Percentiles rank a stretch among this genome's conserved stretches.
Evolutionary conservation across 2,113 vertebrate species (phyloP).

Genomic region (Neofelis nebulosa): DNA sequence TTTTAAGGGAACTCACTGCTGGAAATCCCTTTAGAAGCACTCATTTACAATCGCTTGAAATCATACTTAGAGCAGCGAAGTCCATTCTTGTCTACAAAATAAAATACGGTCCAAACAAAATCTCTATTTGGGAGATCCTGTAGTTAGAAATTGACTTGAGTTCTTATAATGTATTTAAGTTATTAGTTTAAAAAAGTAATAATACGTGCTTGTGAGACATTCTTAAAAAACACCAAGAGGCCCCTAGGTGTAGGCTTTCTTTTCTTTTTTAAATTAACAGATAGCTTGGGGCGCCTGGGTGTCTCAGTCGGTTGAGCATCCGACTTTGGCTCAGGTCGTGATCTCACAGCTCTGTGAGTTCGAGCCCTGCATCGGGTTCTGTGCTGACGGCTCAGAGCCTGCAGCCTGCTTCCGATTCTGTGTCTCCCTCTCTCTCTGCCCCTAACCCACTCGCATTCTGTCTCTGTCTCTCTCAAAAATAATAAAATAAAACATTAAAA

Average conservation of each 20-base stretch:
- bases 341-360: too few species aligned
- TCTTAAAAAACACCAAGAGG: neutral
- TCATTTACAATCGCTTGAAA: neutral
- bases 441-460: too few species aligned
- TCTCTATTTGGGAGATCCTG: neutral
- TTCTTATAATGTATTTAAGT: constrained; percentile 7
- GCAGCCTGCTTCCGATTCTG: too few species aligned
- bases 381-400: too few species aligned
- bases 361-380: too few species aligned
- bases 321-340: too few species aligned
- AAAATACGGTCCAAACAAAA: neutral
- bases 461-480: too few species aligned
- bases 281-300: neutral
- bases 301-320: too few species aligned
- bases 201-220: neutral
- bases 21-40: neutral
- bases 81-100: constrained; percentile 4
- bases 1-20: neutral
- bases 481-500: too few species aligned
- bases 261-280: constrained; percentile 5
- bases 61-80: neutral
- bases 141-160: neutral
- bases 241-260: neutral
- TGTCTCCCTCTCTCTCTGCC: too few species aligned
- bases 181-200: constrained; percentile 19